Base-by-base conservation (phyloP, 2,797 vertebrate genomes). In the Euphonia xanthogaster region DNA sequence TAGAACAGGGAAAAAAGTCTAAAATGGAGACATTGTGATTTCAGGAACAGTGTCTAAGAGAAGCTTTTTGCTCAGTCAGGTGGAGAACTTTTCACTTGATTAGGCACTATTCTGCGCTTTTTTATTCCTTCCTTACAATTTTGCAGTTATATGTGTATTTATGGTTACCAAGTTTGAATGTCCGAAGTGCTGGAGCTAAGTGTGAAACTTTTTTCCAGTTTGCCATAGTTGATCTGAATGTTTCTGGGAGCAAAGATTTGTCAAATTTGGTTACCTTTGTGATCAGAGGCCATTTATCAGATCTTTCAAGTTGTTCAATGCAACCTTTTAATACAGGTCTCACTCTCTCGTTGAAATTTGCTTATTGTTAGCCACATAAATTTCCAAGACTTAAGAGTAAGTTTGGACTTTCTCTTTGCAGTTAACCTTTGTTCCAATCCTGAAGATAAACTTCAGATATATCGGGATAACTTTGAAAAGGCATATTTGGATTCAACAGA, bases 381-480 rank as follows among this genome's bases (percentile, higher is more conserved):
- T 80, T 95, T 89, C 45, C 25, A 83, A 25, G 66, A 67, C 35
- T 53, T 77, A 72, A 79, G 35, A 77, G 39, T 88, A 94, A 94
- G 53, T 89, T 94, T 96, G 75, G 18, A 65, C 91, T 96, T 98
- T 98, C 75, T 98, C 65, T 97, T 97, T 97, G 85, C 98, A 99
- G 99, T 99, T 97, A 99, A 99, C 94, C 98, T 99, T 84, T 99
- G 99, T 98, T 99, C 99, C 94, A 99, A 99, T 98, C 98, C 99
- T 23, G 99, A 99, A 39, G 99, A 99, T 98, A 99, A 99, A 96
- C 98, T 99, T 96, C 99, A 99, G 97, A 99, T 99, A 97, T 99
- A 99, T 98, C 98, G 99, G 93, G 99, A 99, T 97, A 99, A 99
- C 98, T 99, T 99, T 98, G 99, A 99, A 97, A 99, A 99, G 94